Conservation (phyloP, 2,888 invertebrate species). For the Fragum whitleyi region DNA sequence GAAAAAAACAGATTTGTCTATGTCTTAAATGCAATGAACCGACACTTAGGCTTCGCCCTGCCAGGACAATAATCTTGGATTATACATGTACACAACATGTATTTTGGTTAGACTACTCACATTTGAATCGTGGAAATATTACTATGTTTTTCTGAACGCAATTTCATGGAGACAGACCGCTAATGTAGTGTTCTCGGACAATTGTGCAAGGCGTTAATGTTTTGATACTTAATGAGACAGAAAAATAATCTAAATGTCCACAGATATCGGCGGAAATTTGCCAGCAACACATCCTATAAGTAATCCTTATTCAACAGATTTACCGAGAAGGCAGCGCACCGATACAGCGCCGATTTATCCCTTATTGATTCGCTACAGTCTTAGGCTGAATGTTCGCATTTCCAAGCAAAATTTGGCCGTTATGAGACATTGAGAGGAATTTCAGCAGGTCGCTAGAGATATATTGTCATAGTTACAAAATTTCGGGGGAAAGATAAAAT, state of each 20-base stretch:
- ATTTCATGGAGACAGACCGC: too few relatives aligned
- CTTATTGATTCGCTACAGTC: slow-evolving; percentile 15
- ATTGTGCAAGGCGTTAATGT: not conserved
- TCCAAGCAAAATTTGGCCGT: slow-evolving; percentile 9
- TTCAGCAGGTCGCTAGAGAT: slow-evolving; percentile 14
- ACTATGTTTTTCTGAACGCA: too few relatives aligned
- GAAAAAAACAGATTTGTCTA: too few relatives aligned
- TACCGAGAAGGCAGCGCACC: not conserved
- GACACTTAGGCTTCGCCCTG: too few relatives aligned
- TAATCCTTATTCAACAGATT: slow-evolving; percentile 10
- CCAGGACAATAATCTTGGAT: too few relatives aligned
- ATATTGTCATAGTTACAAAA: slow-evolving; percentile 20
- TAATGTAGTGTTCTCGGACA: not conserved
- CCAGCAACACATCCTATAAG: not conserved
- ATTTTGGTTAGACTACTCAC: too few relatives aligned
- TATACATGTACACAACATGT: too few relatives aligned
- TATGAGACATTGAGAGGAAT: slow-evolving; percentile 17
- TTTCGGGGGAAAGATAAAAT: not conserved
- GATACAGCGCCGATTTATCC: slow-evolving; percentile 13
- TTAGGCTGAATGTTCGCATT: slow-evolving; percentile 10
- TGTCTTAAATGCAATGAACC: too few relatives aligned
- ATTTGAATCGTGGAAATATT: too few relatives aligned
- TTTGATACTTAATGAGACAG: slow-evolving; percentile 2
- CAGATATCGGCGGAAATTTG: not conserved
- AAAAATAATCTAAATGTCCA: slow-evolving; percentile 4